Evolutionary conservation across 2,113 vertebrate species (phyloP).

Genomic region (Hirundichthys speculiger): DNA sequence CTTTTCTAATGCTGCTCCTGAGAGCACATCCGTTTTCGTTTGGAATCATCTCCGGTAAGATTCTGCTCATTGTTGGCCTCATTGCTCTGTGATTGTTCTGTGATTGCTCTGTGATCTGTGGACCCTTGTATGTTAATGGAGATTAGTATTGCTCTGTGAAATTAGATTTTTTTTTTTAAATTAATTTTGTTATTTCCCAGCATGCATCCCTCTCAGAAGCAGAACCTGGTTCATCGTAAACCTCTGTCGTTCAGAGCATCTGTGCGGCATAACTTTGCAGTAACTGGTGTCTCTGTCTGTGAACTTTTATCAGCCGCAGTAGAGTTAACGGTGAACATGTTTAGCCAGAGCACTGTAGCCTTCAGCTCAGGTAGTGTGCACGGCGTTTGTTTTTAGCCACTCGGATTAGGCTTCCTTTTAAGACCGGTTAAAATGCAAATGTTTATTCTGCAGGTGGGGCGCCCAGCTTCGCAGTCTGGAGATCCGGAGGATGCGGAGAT

Average conservation of each 20-base stretch:
- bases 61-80: conserved; percentile 51
- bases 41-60: conserved; percentile 53
- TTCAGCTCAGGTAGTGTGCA: too few relatives aligned
- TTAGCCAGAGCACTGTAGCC: too few relatives aligned
- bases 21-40: conserved; percentile 26
- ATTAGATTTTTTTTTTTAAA: too few relatives aligned
- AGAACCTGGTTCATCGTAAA: neutral
- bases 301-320: neutral
- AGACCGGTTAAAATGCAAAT: neutral
- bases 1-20: neutral
- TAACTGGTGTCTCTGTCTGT: neutral
- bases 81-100: conserved; percentile 66
- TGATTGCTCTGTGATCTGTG: conserved; percentile 4
- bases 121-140: conserved; percentile 2
- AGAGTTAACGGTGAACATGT: conserved; percentile 1
- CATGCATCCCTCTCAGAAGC: neutral
- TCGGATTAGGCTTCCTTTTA: neutral
- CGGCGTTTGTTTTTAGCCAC: too few relatives aligned
- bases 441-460: conserved; percentile 39
- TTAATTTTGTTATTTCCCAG: neutral
- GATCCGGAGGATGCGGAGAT: conserved; percentile 36
- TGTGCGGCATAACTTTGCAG: neutral
- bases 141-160: neutral
- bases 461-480: neutral
- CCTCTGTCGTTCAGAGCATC: too few relatives aligned